Conservation (phyloP, 2,113 vertebrate genomes). For the Corynorhinus townsendii region DNA sequence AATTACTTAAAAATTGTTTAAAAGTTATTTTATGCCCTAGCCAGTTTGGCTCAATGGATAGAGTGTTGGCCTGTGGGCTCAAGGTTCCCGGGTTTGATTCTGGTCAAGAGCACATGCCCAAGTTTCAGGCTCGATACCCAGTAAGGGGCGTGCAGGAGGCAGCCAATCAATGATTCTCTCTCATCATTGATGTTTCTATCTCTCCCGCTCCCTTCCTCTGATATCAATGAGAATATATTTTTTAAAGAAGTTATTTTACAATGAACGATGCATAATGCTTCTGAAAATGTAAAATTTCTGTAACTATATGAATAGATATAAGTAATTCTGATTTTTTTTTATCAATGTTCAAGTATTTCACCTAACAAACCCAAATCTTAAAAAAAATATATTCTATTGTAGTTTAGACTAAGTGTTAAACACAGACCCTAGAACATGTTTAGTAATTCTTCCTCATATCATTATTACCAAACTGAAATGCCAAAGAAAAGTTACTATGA, state of each 20-base stretch:
- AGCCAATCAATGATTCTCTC: no score
- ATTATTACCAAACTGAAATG: neutral
- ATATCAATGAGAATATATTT: no score
- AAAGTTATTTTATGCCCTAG: neutral
- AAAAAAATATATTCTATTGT: neutral
- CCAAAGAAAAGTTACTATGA: neutral
- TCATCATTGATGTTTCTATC: no score
- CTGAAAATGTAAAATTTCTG: slow-evolving; percentile 31
- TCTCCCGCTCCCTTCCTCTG: neutral
- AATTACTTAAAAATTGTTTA: neutral
- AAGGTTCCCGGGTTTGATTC: neutral
- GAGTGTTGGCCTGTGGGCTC: neutral
- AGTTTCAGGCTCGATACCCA: no score
- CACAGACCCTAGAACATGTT: neutral
- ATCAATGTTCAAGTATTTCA: neutral
- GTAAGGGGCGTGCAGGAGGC: no score
- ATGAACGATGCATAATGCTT: neutral
- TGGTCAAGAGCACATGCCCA: no score
- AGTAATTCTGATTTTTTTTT: neutral
- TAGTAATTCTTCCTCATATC: neutral
- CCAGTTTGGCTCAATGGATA: no score
- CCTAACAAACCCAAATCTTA: neutral
- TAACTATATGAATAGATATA: neutral
- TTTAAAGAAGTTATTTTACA: neutral
- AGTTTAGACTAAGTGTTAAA: neutral